These are phyloP conservation scores for Clarias magur DNA, from an alignment of 2,113 vertebrate genomes.

Conservation along the genomic window DNA sequence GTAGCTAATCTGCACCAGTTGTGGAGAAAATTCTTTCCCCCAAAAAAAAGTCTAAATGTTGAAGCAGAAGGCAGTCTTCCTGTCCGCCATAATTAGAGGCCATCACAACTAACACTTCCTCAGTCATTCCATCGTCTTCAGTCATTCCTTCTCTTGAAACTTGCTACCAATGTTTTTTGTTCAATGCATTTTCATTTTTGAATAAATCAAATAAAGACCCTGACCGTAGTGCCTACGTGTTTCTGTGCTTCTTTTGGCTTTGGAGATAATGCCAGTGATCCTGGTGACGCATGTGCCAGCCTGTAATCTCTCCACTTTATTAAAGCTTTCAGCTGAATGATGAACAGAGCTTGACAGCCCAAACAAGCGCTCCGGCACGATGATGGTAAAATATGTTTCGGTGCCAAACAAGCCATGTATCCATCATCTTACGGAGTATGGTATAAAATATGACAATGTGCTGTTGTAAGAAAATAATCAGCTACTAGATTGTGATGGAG, in stretches of 20 bases:
- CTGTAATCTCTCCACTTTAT: constrained; percentile 19
- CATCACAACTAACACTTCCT: neutral
- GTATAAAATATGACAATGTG: neutral
- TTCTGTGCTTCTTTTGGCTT: neutral
- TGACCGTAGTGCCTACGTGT: neutral
- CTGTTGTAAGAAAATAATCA: neutral
- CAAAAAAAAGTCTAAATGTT: neutral
- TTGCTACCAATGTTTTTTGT: constrained; percentile 31
- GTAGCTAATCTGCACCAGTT: neutral
- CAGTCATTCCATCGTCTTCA: constrained; percentile 20
- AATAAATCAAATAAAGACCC: constrained; percentile 16
- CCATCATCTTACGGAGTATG: neutral
- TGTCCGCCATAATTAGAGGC: constrained; percentile 9
- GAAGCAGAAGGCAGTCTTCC: neutral
- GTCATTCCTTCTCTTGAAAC: constrained; percentile 6
- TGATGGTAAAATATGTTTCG: neutral
- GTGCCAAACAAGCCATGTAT: neutral
- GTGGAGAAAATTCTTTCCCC: neutral
- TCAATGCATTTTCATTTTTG: constrained; percentile 40
- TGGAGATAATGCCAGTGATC: neutral
- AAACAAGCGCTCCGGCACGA: neutral
- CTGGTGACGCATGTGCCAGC: constrained; percentile 19
- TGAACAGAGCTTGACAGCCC: neutral
- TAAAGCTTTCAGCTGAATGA: constrained; percentile 22
- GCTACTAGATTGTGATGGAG: neutral